phyloP scores from a whole-genome alignment of 2,888 invertebrate species.

The Ochropacha duplaris region DNA sequence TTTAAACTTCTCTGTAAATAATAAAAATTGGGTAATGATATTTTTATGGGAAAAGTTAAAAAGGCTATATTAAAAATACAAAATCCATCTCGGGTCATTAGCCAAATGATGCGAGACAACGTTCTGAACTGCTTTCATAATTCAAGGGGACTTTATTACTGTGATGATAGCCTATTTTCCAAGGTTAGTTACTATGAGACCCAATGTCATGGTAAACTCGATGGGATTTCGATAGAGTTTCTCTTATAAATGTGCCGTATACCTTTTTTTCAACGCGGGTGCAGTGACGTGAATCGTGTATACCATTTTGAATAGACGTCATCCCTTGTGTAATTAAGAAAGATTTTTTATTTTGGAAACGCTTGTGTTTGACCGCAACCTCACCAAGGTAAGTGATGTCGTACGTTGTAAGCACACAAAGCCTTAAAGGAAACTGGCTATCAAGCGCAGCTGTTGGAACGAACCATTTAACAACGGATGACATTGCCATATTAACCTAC shows the following conservation, averaged over 20 bases:
- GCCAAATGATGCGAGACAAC: slow-evolving; percentile 13
- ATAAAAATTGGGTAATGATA: not conserved
- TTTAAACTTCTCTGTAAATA: not conserved
- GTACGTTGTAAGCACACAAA: too few relatives aligned
- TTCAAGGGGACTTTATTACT: slow-evolving; percentile 26
- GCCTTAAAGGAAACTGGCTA: too few relatives aligned
- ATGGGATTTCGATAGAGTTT: not conserved
- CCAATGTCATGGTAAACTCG: slow-evolving; percentile 14
- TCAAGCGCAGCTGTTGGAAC: too few relatives aligned
- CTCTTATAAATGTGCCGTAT: not conserved
- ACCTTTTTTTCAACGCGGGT: too few relatives aligned
- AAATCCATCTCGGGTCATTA: slow-evolving; percentile 18
- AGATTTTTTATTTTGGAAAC: too few relatives aligned
- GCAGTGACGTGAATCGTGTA: too few relatives aligned
- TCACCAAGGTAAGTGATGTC: too few relatives aligned
- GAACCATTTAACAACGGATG: too few relatives aligned
- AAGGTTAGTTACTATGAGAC: slow-evolving; percentile 15
- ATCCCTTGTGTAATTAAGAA: too few relatives aligned
- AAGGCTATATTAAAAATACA: slow-evolving; percentile 7
- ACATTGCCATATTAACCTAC: too few relatives aligned
- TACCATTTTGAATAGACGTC: too few relatives aligned
- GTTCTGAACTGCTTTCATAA: slow-evolving; percentile 25
- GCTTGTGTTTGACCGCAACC: too few relatives aligned
- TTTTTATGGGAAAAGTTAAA: not conserved
- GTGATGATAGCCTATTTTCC: slow-evolving; percentile 27